Evolutionary conservation across 2,888 invertebrate species (phyloP).

Genomic region (Torymus tubicola): DNA sequence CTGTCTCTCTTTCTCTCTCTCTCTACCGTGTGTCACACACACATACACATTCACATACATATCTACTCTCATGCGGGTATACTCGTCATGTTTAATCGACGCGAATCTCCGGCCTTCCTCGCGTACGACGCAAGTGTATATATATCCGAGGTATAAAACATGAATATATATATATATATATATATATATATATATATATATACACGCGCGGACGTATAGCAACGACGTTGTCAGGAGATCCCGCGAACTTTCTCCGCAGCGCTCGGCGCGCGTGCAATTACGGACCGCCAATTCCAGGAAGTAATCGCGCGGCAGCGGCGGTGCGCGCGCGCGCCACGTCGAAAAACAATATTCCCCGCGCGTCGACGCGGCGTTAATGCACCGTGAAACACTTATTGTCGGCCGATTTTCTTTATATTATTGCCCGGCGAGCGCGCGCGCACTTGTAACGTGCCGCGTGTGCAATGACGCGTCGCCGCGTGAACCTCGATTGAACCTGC

Average conservation of each 20-base stretch:
- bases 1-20: slow-evolving; percentile 62
- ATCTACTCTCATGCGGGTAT: no score
- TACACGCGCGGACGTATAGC: slow-evolving; percentile 56
- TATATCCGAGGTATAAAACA: no score
- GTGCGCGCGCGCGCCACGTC: not conserved
- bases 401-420: slow-evolving; percentile 4
- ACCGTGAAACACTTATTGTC: slow-evolving; percentile 26
- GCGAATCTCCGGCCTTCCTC: slow-evolving; percentile 49
- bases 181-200: not conserved
- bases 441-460: no score
- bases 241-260: slow-evolving; percentile 67
- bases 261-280: slow-evolving; percentile 59
- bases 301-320: slow-evolving; percentile 52
- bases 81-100: slow-evolving; percentile 47
- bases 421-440: no score
- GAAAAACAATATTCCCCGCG: not conserved
- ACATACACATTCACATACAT: no score
- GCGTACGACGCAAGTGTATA: no score
- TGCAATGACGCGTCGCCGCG: no score
- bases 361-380: slow-evolving; percentile 10
- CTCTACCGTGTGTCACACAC: slow-evolving; percentile 24
- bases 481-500: no score
- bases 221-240: no score
- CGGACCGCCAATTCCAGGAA: slow-evolving; percentile 62
- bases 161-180: not conserved